phyloP scores from a whole-genome alignment of 2,888 invertebrate genomes.

The Diarsia brunnea region DNA sequence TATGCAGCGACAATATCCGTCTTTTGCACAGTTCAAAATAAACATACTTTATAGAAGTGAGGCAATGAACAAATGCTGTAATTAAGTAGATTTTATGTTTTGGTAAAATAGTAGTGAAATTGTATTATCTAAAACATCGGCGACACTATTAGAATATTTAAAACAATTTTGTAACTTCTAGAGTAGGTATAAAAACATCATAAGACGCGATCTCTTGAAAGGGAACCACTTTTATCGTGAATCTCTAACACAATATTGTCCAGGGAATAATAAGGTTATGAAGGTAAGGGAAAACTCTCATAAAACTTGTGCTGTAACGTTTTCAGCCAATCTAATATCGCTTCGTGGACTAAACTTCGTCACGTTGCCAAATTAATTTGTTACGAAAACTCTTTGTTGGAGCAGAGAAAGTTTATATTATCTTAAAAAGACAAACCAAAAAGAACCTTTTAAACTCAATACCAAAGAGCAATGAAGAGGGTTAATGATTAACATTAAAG shows the following conservation, averaged over 20 bases:
- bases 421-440: background rate
- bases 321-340: slow-evolving; percentile 48
- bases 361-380: slow-evolving; percentile 49
- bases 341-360: slow-evolving; percentile 28
- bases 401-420: slow-evolving; percentile 4
- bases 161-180: background rate
- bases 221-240: background rate
- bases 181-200: background rate
- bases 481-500: background rate
- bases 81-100: background rate
- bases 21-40: background rate
- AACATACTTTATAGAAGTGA: slow-evolving; percentile 10
- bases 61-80: background rate
- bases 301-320: slow-evolving; percentile 42
- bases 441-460: background rate
- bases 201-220: background rate
- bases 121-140: background rate
- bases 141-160: background rate
- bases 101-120: background rate
- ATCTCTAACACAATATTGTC: slow-evolving; percentile 37
- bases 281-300: slow-evolving; percentile 29
- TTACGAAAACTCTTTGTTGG: slow-evolving; percentile 27
- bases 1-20: background rate
- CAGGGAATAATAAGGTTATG: slow-evolving; percentile 47
- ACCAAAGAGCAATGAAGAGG: background rate